These are phyloP conservation scores for Lophius americanus DNA, from an alignment of 2,797 vertebrate genomes.

Conservation along the genomic window DNA sequence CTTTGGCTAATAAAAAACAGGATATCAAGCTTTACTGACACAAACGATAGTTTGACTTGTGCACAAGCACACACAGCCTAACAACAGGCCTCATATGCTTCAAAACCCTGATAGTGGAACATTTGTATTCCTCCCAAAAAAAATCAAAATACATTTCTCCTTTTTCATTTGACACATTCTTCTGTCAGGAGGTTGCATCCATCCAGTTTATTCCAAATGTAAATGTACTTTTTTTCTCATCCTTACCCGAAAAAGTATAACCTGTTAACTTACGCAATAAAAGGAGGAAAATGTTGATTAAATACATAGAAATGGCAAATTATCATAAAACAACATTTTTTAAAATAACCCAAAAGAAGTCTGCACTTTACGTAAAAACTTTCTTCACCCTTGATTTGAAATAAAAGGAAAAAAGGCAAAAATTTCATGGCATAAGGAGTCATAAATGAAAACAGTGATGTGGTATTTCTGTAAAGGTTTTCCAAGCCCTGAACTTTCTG, in stretches of 20 bases:
- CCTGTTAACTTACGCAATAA: background rate
- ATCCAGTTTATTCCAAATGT: conserved; percentile 20
- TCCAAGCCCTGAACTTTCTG: conserved; percentile 53
- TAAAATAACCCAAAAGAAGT: background rate
- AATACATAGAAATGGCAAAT: background rate
- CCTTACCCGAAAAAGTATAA: conserved; percentile 25
- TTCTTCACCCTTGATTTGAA: conserved; percentile 3
- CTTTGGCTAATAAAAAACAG: conserved; percentile 55
- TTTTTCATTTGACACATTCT: conserved; percentile 44
- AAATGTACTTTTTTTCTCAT: conserved; percentile 8
- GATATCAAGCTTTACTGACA: conserved; percentile 50
- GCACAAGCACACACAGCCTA: conserved; percentile 15
- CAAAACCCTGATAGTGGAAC: conserved; percentile 69
- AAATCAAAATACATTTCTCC: background rate
- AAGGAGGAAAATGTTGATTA: conserved; percentile 2
- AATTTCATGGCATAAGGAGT: background rate
- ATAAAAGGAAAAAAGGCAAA: conserved; percentile 12
- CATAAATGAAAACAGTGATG: conserved; percentile 54
- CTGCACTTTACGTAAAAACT: conserved; percentile 31
- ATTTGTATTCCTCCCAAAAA: conserved; percentile 43
- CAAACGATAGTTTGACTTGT: conserved; percentile 8
- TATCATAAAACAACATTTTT: too few species aligned
- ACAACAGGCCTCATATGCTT: conserved; percentile 60
- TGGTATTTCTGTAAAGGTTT: conserved; percentile 58
- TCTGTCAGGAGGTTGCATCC: conserved; percentile 40